Percentiles rank a stretch among this genome's conserved stretches.
phyloP scores from a whole-genome alignment of 2,888 invertebrate genomes.

The Iphiclides podalirius region DNA sequence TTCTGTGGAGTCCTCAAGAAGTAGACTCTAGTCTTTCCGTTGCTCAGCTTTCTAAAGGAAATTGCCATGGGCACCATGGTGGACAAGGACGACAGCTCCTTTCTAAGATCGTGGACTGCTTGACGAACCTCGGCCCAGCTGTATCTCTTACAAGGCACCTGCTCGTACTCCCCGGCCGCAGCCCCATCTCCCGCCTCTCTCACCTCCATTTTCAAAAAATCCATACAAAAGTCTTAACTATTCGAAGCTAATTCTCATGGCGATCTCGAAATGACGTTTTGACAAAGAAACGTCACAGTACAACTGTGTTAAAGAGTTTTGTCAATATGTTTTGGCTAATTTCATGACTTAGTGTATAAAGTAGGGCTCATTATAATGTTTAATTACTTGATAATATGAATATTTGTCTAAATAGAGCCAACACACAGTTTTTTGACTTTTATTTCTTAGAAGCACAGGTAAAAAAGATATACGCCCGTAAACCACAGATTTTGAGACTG shows the following conservation, averaged over 20 bases:
- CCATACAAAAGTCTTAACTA: conserved; percentile 41
- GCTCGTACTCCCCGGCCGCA: conserved; percentile 60
- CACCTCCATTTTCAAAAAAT: conserved; percentile 64
- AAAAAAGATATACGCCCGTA: conserved; percentile 27
- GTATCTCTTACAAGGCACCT: conserved; percentile 62
- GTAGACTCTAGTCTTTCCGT: conserved; percentile 91
- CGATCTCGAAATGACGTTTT: conserved; percentile 42
- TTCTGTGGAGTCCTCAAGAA: conserved; percentile 93
- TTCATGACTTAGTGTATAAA: conserved; percentile 41
- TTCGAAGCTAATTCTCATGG: conserved; percentile 43
- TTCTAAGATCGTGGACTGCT: conserved; percentile 89
- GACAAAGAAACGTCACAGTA: conserved; percentile 19
- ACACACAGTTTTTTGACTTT: conserved; percentile 60
- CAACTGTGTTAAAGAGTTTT: conserved; percentile 22
- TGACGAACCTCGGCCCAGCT: conserved; percentile 90
- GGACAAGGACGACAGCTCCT: conserved; percentile 88
- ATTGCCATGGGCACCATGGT: conserved; percentile 91
- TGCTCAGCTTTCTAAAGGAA: conserved; percentile 87
- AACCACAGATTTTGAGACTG: conserved; percentile 11
- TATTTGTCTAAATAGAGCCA: conserved; percentile 52
- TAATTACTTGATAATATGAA: conserved; percentile 41
- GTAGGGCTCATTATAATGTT: conserved; percentile 41
- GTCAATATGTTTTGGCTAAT: conserved; percentile 43
- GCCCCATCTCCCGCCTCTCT: conserved; percentile 73
- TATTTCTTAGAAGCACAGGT: conserved; percentile 49